phyloP scores from a whole-genome alignment of 2,113 vertebrate species.

The Emydocephalus ijimae region DNA sequence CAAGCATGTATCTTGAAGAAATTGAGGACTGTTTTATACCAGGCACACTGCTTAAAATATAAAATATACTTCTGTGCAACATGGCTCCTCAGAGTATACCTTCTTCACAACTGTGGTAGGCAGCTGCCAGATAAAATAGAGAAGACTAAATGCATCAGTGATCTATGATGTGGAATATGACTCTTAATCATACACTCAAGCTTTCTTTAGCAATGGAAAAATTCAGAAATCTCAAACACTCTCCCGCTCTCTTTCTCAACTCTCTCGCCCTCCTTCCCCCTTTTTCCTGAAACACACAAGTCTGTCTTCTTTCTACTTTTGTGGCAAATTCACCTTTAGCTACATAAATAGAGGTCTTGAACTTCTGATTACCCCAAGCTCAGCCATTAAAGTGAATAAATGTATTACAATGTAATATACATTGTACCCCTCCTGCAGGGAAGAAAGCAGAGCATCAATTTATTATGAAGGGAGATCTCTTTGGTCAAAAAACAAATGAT shows the following conservation, averaged over 20 bases:
- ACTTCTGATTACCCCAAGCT: slow-evolving; percentile 5
- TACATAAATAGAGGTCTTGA: slow-evolving; percentile 3
- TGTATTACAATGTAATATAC: slow-evolving; percentile 4
- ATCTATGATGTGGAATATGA: background rate
- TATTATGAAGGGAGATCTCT: background rate
- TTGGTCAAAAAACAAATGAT: background rate
- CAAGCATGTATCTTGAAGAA: background rate
- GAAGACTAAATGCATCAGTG: background rate
- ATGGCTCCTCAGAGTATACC: background rate
- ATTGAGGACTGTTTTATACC: background rate
- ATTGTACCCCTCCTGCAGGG: slow-evolving; percentile 10
- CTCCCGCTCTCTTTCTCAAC: background rate
- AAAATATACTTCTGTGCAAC: background rate
- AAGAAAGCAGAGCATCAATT: slow-evolving; percentile 18
- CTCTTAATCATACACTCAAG: background rate
- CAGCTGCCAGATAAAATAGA: background rate
- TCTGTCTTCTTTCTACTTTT: background rate
- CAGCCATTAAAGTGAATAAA: slow-evolving; percentile 20
- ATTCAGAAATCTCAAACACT: background rate
- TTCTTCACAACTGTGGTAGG: background rate
- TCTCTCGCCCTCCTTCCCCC: background rate
- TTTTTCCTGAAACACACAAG: background rate
- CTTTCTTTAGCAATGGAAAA: background rate
- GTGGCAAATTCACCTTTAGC: slow-evolving; percentile 2
- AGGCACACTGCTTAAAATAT: background rate